A percentile compares a stretch with the other conserved stretches of the same genome.
phyloP scores from a whole-genome alignment of 1,140 invertebrate species.

The Drosophila bifasciata region DNA sequence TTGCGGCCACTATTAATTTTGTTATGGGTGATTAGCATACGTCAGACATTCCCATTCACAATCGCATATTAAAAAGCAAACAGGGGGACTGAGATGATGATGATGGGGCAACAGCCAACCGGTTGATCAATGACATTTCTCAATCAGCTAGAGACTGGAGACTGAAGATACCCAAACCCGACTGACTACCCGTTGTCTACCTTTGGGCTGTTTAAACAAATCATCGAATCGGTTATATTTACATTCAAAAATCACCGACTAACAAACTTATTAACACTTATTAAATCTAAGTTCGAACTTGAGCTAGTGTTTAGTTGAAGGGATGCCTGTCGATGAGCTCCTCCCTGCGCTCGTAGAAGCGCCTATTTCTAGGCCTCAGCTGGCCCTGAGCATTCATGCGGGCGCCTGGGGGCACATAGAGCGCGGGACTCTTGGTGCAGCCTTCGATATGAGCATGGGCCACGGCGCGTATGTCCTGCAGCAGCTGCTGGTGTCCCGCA shows the following conservation, averaged over 20 bases:
- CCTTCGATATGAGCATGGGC: constrained; percentile 36
- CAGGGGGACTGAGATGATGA: not conserved
- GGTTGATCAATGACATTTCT: constrained; percentile 24
- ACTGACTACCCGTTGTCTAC: constrained; percentile 9
- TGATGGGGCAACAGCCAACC: constrained; percentile 27
- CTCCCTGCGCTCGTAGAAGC: constrained; percentile 40
- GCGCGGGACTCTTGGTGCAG: constrained; percentile 31
- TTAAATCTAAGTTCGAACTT: constrained; percentile 39
- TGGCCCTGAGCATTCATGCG: constrained; percentile 44
- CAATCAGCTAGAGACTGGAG: constrained; percentile 4
- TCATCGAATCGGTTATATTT: constrained; percentile 5
- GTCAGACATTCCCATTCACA: constrained; percentile 6
- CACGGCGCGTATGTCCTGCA: constrained; percentile 48
- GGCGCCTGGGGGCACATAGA: constrained; percentile 47
- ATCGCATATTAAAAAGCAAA: constrained; percentile 22
- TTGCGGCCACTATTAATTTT: not conserved
- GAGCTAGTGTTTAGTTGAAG: constrained; percentile 40
- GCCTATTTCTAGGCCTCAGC: constrained; percentile 57
- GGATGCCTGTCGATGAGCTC: constrained; percentile 54
- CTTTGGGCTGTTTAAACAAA: constrained; percentile 29
- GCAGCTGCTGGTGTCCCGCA: constrained; percentile 38
- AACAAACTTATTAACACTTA: constrained; percentile 30
- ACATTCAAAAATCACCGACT: constrained; percentile 19
- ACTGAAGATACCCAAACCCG: too few species aligned
- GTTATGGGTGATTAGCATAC: constrained; percentile 39